These are phyloP conservation scores for Chascanopsetta lugubris DNA, from an alignment of 2,113 vertebrate species.

Conservation along the genomic window DNA sequence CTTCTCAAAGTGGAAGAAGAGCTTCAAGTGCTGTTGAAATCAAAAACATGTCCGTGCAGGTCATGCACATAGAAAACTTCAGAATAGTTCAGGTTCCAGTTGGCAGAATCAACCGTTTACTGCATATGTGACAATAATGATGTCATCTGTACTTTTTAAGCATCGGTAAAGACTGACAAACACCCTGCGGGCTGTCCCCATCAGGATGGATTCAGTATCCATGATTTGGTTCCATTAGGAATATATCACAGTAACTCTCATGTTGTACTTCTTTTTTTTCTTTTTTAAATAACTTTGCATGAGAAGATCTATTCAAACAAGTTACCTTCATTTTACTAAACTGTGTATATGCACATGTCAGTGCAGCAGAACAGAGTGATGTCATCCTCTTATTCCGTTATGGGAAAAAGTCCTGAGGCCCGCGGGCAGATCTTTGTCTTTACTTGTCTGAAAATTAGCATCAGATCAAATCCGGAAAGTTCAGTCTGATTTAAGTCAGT, in stretches of 20 bases:
- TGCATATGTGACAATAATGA: background rate
- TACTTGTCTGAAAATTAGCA: conserved; percentile 42
- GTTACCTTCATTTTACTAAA: too few relatives aligned
- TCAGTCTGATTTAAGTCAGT: conserved; percentile 18
- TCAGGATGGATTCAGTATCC: background rate
- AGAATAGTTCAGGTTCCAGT: too few relatives aligned
- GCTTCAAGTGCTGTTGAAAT: too few relatives aligned
- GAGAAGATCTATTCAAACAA: too few relatives aligned
- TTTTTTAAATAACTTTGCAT: too few relatives aligned
- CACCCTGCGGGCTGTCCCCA: background rate
- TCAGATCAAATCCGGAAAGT: conserved; percentile 14
- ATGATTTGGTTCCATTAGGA: background rate
- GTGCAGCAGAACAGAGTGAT: background rate
- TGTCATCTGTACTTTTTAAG: conserved; percentile 25
- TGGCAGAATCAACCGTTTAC: conserved; percentile 10
- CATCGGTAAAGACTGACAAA: conserved; percentile 31
- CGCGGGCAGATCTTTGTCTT: conserved; percentile 36
- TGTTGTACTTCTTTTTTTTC: too few relatives aligned
- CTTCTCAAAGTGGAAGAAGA: too few relatives aligned
- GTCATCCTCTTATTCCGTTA: background rate
- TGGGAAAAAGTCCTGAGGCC: conserved; percentile 26
- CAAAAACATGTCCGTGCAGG: too few relatives aligned
- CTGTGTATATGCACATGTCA: background rate
- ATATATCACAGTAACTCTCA: too few relatives aligned
- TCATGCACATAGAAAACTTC: too few relatives aligned